A percentile compares a stretch with the other conserved stretches of the same genome.
phyloP scores from a whole-genome alignment of 1,140 invertebrate genomes.

The Dolichoris vasculosae region DNA sequence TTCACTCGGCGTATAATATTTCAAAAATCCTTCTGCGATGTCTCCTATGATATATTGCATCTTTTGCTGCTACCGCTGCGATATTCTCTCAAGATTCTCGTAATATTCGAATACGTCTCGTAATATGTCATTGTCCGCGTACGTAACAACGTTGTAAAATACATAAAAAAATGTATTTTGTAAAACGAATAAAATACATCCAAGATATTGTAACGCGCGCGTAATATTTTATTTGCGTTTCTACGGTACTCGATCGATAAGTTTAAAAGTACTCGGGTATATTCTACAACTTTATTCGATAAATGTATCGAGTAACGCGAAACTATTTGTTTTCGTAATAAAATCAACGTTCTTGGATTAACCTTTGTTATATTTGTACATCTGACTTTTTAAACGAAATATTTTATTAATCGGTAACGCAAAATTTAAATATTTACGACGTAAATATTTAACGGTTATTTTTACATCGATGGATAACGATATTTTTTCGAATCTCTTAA shows the following conservation, averaged over 20 bases:
- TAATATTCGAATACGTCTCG: neutral
- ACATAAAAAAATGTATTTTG: too few relatives aligned
- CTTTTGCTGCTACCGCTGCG: neutral
- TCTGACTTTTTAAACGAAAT: too few relatives aligned
- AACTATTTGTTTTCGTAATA: neutral
- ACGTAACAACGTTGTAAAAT: neutral
- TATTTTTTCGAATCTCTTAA: too few relatives aligned
- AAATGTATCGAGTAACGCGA: neutral
- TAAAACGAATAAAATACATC: neutral
- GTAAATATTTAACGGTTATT: too few relatives aligned
- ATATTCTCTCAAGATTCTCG: neutral
- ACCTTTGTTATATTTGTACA: too few relatives aligned
- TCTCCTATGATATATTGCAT: neutral
- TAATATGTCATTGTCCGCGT: neutral
- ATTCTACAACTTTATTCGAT: neutral
- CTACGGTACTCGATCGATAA: neutral
- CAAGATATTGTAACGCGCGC: neutral
- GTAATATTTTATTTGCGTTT: neutral
- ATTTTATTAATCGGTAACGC: too few relatives aligned
- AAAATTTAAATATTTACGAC: too few relatives aligned
- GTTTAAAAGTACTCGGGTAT: too few relatives aligned
- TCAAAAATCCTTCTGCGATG: neutral
- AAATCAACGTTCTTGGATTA: too few relatives aligned
- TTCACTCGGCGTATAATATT: neutral
- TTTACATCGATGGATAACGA: too few relatives aligned